Base-by-base conservation (phyloP, 2,797 vertebrate species). In the Menidia menidia region DNA sequence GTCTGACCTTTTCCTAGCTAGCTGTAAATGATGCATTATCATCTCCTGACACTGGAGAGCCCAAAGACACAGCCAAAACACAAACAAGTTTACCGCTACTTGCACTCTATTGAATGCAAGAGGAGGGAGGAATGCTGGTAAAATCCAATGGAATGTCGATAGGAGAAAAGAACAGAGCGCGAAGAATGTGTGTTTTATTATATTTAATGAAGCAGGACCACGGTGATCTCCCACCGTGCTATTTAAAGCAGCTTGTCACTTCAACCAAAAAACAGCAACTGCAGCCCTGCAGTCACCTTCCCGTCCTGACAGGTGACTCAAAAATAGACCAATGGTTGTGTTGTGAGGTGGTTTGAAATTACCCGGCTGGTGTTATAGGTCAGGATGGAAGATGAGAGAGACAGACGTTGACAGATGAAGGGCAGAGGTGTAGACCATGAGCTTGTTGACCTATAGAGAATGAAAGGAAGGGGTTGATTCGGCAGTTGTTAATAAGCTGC, bases 11-110 rank as follows among this genome's bases (percentile, higher is more conserved):
- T 94, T 64, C 73, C 41, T 31, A 48, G 73, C 58, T 66, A 14
- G 68, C 89, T 89, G 87, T 93, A 92, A 93, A 93, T 90, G 89
- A 92, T 86, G 88, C 89, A 90, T 88, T 87, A 90, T 84, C 45
- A 13, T 73, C 79, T 77, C 59, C 62, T 75, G 76, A 80, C 73
- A 74, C 68, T 0, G 3, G 15, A 71, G 56, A 81, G 65, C 67
- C 78, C 51, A 75, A 84, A 88, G 74, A 83, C 70, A 55, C 59
- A 70, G 55, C 51, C 43, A 57, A 71, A 80, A 64, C 68, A 52
- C 30, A 68, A 45, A 74, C 69, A 69, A n/a, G 52, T 68, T 75
- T 43, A 73, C 63, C 50, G 47, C 41, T 12, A 30, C 35, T 56
- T 66, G 19, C 19, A 70, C 15, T 69, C 15, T 14, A 41, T 35